Evolutionary conservation across 1,140 invertebrate genomes (phyloP).

Genomic region (Acromyrmex charruanus): DNA sequence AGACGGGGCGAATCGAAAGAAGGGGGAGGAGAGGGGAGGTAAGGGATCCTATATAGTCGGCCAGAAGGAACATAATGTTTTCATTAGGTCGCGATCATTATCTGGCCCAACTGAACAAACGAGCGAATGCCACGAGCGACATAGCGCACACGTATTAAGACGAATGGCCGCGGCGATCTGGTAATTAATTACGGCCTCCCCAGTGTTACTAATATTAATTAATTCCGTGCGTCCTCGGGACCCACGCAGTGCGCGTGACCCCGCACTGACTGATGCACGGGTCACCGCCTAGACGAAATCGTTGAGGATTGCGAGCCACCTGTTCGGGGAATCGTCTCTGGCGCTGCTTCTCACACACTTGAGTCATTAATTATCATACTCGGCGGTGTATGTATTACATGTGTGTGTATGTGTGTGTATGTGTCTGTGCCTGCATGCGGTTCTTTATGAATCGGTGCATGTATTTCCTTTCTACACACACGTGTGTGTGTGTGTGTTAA

Average conservation of each 20-base stretch:
- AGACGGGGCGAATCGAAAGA: neutral
- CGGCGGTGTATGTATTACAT: neutral
- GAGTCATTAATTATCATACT: constrained; percentile 73
- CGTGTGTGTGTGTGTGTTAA: neutral
- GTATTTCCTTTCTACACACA: neutral
- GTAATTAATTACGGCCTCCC: constrained; percentile 80
- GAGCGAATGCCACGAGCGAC: constrained; percentile 72
- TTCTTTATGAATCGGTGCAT: neutral
- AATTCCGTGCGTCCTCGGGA: constrained; percentile 70
- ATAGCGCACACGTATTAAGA: constrained; percentile 78
- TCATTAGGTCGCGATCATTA: constrained; percentile 80
- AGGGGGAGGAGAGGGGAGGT: neutral
- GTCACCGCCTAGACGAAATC: constrained; percentile 62
- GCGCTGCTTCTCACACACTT: constrained; percentile 65
- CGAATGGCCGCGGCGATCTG: constrained; percentile 70
- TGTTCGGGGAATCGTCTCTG: constrained; percentile 73
- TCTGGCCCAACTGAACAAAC: constrained; percentile 75
- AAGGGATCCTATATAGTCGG: neutral
- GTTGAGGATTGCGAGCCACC: constrained; percentile 64
- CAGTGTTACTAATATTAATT: constrained; percentile 82
- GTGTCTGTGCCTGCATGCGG: neutral
- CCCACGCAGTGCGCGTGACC: constrained; percentile 47
- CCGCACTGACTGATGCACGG: constrained; percentile 53
- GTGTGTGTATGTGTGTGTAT: neutral
- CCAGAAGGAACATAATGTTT: constrained; percentile 76